Conservation (phyloP, 1,140 invertebrate genomes). For the Hypsibius dujardini region DNA sequence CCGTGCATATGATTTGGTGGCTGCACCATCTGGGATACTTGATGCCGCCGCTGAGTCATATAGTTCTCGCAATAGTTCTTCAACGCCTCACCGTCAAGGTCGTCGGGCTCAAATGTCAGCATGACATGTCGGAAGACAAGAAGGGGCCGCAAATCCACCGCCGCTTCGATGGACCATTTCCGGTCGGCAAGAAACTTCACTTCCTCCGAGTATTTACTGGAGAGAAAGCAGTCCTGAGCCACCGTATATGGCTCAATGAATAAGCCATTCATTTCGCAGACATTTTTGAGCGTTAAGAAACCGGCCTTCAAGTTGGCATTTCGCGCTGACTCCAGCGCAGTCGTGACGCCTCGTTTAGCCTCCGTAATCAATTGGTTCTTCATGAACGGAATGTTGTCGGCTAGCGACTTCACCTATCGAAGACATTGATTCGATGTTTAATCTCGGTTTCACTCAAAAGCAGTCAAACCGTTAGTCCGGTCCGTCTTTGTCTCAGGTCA, state of each 20-base stretch:
- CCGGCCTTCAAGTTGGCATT: not conserved
- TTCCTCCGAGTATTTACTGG: not conserved
- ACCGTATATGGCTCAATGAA: not conserved
- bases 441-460: too few relatives aligned
- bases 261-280: not conserved
- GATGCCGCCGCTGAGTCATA: not conserved
- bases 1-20: not conserved
- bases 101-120: not conserved
- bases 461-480: too few relatives aligned
- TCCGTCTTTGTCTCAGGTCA: too few relatives aligned
- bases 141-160: not conserved
- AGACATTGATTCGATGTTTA: too few relatives aligned
- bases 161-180: not conserved
- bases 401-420: not conserved
- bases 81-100: not conserved
- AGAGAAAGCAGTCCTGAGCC: not conserved
- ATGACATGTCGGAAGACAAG: not conserved
- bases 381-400: conserved; percentile 6
- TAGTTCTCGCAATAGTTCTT: conserved; percentile 1
- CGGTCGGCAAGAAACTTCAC: not conserved
- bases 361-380: not conserved
- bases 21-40: conserved; percentile 1
- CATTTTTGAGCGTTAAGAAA: not conserved
- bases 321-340: not conserved
- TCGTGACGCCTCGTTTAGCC: not conserved